Conservation (phyloP, 2,888 invertebrate species). For the Tenthredo distinguenda region DNA sequence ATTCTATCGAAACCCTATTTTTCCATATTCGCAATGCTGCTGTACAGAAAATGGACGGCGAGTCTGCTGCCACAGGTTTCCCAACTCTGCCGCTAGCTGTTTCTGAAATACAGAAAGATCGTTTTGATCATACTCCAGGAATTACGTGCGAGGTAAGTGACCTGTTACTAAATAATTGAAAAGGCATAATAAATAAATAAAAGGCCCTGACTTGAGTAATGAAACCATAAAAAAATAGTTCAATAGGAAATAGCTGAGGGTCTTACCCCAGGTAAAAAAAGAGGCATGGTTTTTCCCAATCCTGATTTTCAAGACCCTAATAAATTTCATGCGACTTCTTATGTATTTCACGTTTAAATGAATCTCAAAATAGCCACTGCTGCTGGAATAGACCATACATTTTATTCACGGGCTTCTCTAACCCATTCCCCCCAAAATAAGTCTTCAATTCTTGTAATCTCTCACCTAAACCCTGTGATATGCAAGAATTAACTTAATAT, state of each 20-base stretch:
- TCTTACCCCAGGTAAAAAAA: not conserved
- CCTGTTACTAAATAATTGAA: not conserved
- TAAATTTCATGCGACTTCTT: not conserved
- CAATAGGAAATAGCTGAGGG: no score
- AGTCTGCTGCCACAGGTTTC: slow-evolving; percentile 47
- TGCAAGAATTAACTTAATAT: not conserved
- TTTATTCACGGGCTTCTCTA: not conserved
- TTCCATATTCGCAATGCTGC: slow-evolving; percentile 66
- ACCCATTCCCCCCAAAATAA: not conserved
- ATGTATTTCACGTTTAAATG: not conserved
- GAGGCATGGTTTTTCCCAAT: not conserved
- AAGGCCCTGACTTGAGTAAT: no score
- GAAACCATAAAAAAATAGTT: no score
- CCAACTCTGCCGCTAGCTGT: slow-evolving; percentile 65
- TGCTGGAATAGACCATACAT: not conserved
- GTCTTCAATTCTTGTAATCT: not conserved
- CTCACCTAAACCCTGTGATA: not conserved
- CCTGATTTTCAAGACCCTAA: not conserved
- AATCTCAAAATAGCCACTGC: not conserved
- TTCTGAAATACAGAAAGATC: slow-evolving; percentile 75
- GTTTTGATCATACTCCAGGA: slow-evolving; percentile 68
- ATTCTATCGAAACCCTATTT: slow-evolving; percentile 74
- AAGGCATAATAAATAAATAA: no score
- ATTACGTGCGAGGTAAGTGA: slow-evolving; percentile 75
- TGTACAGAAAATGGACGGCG: not conserved